Percentiles rank a stretch among this genome's conserved stretches.
phyloP scores from a whole-genome alignment of 2,797 vertebrate genomes.

The Dipus sagitta region DNA sequence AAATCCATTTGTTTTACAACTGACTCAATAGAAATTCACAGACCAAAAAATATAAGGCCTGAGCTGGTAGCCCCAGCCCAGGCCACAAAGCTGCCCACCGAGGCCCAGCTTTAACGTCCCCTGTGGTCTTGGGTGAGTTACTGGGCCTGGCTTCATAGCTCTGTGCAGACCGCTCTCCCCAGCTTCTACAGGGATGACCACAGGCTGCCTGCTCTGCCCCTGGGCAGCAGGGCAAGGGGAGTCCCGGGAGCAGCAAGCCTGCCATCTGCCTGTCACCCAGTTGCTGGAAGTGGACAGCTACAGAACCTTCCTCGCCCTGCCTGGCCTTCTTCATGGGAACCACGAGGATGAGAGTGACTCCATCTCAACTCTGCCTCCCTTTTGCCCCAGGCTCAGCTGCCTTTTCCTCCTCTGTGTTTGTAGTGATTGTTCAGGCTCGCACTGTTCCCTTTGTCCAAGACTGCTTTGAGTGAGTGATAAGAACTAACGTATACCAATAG shows the following conservation, averaged over 20 bases:
- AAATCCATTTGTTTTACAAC: conserved; percentile 69
- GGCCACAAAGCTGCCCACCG: background rate
- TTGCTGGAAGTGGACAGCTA: fast-evolving
- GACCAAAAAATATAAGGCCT: conserved; percentile 34
- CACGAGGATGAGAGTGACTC: background rate
- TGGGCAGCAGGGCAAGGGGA: no score
- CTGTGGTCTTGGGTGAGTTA: conserved; percentile 44
- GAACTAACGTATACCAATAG: no score
- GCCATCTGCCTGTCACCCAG: fast-evolving
- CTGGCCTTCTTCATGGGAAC: background rate
- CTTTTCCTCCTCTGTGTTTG: background rate
- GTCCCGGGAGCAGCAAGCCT: background rate
- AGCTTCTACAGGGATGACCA: background rate
- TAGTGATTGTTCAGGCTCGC: background rate
- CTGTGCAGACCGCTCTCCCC: background rate
- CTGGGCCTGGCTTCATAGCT: background rate
- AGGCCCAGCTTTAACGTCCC: background rate
- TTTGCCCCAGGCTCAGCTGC: background rate
- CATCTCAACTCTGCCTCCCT: background rate
- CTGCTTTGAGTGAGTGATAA: background rate
- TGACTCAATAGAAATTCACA: conserved; percentile 69
- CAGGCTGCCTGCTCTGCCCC: fast-evolving
- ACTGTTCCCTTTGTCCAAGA: background rate
- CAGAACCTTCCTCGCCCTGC: fast-evolving
- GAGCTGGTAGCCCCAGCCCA: background rate